Percentiles rank a stretch among this genome's conserved stretches.
Evolutionary conservation across 37 sponge, comb jelly and placozoan genomes (phyloP).

Genomic region (Cliona cf. orientalis): DNA sequence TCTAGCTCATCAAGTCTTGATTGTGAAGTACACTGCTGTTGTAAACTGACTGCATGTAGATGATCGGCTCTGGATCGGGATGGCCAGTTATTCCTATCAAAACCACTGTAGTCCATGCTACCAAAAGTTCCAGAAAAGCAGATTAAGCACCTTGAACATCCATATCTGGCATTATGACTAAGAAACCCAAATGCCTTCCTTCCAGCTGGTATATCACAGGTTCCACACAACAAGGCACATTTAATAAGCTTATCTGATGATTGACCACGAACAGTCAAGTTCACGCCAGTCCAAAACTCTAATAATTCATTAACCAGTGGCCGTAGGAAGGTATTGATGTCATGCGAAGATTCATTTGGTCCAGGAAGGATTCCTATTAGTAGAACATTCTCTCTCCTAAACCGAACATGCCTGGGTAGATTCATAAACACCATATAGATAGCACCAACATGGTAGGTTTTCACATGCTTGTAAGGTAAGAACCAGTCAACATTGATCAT

Average conservation of each 20-base stretch:
- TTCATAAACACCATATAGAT: conserved; percentile 55
- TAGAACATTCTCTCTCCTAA: conserved; percentile 24
- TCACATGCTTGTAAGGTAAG: conserved; percentile 44
- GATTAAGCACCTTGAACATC: conserved; percentile 27
- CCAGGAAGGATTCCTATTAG: conserved; percentile 14
- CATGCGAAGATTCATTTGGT: conserved; percentile 1
- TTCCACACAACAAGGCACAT: conserved; percentile 25
- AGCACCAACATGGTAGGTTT: conserved; percentile 47
- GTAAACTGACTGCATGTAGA: not conserved
- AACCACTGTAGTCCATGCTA: conserved; percentile 14
- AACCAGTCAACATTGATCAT: conserved; percentile 62
- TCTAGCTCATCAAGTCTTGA: not conserved
- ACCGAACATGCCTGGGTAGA: conserved; percentile 43
- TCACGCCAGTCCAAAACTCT: not conserved
- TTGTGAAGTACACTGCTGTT: not conserved
- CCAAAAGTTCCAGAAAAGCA: conserved; percentile 14
- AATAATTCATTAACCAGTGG: not conserved
- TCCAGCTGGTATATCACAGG: conserved; percentile 47
- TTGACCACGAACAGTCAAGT: not conserved
- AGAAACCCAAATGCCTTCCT: conserved; percentile 51
- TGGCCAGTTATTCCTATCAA: conserved; percentile 42
- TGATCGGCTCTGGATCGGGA: not conserved
- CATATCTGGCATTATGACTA: conserved; percentile 33
- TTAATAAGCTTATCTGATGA: not conserved
- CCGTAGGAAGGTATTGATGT: not conserved